Percentiles rank a stretch among this genome's conserved stretches.
These are phyloP conservation scores for Callyntrura sp. DNA, from an alignment of 2,888 invertebrate genomes.

Conservation along the genomic window DNA sequence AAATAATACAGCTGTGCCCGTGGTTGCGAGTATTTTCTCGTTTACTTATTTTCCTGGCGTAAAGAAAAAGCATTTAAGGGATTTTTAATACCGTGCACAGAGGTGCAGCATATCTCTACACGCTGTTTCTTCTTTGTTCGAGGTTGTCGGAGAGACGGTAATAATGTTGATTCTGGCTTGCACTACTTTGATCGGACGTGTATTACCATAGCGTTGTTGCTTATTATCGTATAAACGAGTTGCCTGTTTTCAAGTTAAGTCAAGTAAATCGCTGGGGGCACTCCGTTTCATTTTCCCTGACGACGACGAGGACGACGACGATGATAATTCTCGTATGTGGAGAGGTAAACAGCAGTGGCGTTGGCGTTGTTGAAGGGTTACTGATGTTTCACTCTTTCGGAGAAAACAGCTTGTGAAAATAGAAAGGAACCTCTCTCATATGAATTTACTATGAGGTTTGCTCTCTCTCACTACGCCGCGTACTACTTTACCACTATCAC, in stretches of 20 bases:
- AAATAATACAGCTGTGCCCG: background rate
- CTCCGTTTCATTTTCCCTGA: constrained; percentile 47
- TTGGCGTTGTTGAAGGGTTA: background rate
- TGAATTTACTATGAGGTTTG: constrained; percentile 9
- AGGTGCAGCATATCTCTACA: background rate
- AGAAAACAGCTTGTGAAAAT: background rate
- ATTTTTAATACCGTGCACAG: background rate
- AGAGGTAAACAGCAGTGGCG: background rate
- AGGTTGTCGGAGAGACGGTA: background rate
- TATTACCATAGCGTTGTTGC: background rate
- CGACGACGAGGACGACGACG: background rate
- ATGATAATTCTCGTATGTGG: background rate
- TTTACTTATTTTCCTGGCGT: background rate
- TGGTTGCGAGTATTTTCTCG: background rate
- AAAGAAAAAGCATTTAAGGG: background rate
- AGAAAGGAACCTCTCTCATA: background rate
- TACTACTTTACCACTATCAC: background rate
- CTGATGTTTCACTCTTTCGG: background rate
- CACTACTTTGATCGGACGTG: background rate
- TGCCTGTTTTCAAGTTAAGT: constrained; percentile 39
- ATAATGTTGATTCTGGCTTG: background rate
- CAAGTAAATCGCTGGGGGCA: constrained; percentile 63
- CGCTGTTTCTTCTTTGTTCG: background rate
- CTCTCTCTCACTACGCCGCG: background rate
- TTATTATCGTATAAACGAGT: constrained; percentile 55